Evolutionary conservation across 2,888 invertebrate genomes (phyloP), one percentile per base, ranked within the genome.

Genomic region (Drosophila suboccidentalis): DNA sequence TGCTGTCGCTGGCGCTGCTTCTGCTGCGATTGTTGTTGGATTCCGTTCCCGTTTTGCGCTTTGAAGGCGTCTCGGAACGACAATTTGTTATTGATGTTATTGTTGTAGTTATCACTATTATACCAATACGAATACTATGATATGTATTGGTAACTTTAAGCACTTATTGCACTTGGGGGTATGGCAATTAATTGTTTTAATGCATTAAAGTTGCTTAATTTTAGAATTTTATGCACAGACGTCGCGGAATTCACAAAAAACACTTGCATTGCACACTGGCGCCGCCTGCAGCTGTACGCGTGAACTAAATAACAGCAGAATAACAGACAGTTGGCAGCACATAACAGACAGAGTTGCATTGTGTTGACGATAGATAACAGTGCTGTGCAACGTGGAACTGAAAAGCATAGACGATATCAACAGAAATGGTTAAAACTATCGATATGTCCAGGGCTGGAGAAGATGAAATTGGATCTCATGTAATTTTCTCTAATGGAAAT

Each of bases 171-270:
- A 73, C 82, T 69, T 75, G 46, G 34, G 55, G 34, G 29, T 38
- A 59, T 50, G 19, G 49, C 55, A 72, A 39, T 71, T 47, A 32
- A 10, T 54, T n/a, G 13, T 46, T 78, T 59, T 58, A 51, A 58
- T 22, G 67, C 73, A 65, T 67, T 50, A 26, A 79, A 65, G 50
- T 65, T 58, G 64, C 38, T 51, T 71, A 84, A 82, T 85, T 89
- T 84, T 75, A 74, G 64, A 81, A 75, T 81, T 84, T 82, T 81
- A 76, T 74, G 75, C 89, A 90, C 90, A 90, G 90, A 90, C 90
- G 88, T 90, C 89, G 80, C 84, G 83, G 78, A 90, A 81, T 75
- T 78, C 78, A 78, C 72, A 75, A 78, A 78, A 77, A 72, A 78
- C 78, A 78, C 75, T 78, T 72, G 63, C 77, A 77, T 64, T 63